Base-by-base conservation (phyloP, 2,797 vertebrate species). In the Sebastiscus tertius region DNA sequence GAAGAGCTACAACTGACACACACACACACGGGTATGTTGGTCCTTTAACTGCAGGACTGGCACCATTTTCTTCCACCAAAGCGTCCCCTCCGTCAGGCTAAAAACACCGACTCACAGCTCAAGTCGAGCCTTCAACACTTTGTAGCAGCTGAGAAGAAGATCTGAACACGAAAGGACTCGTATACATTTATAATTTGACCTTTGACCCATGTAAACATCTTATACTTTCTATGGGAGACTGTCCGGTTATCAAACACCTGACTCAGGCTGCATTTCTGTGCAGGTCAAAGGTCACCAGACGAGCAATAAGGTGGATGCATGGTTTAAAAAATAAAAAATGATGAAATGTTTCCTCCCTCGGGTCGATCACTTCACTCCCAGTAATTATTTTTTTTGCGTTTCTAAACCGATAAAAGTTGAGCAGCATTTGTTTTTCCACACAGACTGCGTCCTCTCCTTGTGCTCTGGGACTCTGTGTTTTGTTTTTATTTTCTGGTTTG, bases 381-480 rank as follows among this genome's bases (percentile, higher is more conserved):
- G 22, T 13, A 13, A 72, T 66, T 61, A 4, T 6, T 5, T 24
- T 2, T 2, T 27, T 18, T 33, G 29, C 59, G 0, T 42, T 63
- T 73, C 27, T 62, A 54, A 80, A 77, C 33, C 13, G 20, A 33
- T 34, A 16, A 80, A 81, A 36, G 65, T 79, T 60, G 34, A 91
- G 88, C 86, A 91, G 89, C 90, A 80, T 81, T 59, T 8, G 2
- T 9, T 33, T 69, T 27, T 60, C 52, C 68, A 65, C 71, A 56
- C 69, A 34, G 31, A 20, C 14, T 0, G 8, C 0, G 0, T 58
- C 3, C 6, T 66, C 5, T 58, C 27, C 14, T 20, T 3, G 8
- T 20, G 16, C 16, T 61, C 29, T 14, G 5, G 6, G 14, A 46
- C 49, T 52, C 5, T 59, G 58, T 33, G 0, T 46, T 5, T n/a